These are phyloP conservation scores for Cotesia glomerata DNA, from an alignment of 1,140 invertebrate genomes.

Conservation along the genomic window DNA sequence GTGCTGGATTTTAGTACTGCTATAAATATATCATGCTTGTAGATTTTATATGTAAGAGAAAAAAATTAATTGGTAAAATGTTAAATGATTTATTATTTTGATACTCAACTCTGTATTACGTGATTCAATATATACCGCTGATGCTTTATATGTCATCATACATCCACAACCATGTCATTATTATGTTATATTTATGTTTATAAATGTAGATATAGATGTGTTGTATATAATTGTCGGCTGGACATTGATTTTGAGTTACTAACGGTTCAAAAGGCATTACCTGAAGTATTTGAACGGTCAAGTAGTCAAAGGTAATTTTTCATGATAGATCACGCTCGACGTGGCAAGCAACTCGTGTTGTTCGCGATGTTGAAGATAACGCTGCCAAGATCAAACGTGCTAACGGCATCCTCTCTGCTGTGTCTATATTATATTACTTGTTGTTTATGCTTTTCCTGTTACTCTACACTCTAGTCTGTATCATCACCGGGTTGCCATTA, in stretches of 20 bases:
- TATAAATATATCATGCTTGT: neutral
- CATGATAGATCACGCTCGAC: slow-evolving; percentile 61
- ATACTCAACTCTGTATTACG: too few relatives aligned
- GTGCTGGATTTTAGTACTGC: too few relatives aligned
- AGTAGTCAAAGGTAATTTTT: slow-evolving; percentile 64
- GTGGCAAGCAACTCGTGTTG: slow-evolving; percentile 46
- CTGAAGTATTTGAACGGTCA: slow-evolving; percentile 43
- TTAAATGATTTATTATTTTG: neutral
- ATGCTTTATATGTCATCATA: too few relatives aligned
- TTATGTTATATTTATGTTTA: neutral
- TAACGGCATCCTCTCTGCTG: slow-evolving; percentile 51
- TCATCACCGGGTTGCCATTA: neutral
- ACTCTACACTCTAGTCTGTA: neutral
- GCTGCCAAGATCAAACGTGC: slow-evolving; percentile 61
- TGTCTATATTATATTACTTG: slow-evolving; percentile 33
- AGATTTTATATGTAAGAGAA: neutral
- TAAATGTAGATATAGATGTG: neutral
- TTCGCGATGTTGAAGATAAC: slow-evolving; percentile 57
- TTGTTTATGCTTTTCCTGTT: slow-evolving; percentile 31
- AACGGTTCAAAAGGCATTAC: slow-evolving; percentile 43
- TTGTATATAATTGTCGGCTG: neutral
- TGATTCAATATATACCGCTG: too few relatives aligned
- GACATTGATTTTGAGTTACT: slow-evolving; percentile 58
- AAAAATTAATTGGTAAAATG: neutral
- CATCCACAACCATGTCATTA: too few relatives aligned